phyloP scores from a whole-genome alignment of 2,113 vertebrate genomes.

The Cebus imitator region DNA sequence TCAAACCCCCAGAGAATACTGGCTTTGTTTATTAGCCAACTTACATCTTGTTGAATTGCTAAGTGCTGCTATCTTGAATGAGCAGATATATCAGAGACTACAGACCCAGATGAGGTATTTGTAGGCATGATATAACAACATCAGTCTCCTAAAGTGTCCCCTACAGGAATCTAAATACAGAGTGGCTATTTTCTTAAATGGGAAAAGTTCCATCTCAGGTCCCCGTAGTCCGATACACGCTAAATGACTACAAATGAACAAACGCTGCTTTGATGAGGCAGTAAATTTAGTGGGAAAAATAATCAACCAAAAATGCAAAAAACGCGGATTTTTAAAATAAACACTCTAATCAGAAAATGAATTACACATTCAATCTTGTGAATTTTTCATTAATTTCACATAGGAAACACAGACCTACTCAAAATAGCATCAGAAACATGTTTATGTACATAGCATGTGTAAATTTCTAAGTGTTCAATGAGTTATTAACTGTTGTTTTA shows the following conservation, averaged over 20 bases:
- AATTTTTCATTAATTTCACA: constrained; percentile 51
- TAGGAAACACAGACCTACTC: constrained; percentile 53
- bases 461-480: constrained; percentile 36
- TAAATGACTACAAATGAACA: constrained; percentile 78
- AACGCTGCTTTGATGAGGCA: constrained; percentile 72
- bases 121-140: constrained; percentile 22
- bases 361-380: constrained; percentile 63
- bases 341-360: constrained; percentile 69
- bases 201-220: constrained; percentile 74
- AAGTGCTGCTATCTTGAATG: constrained; percentile 55
- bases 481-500: constrained; percentile 58
- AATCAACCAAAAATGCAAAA: constrained; percentile 63
- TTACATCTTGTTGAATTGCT: constrained; percentile 74
- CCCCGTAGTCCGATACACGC: constrained; percentile 68
- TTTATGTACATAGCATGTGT: constrained; percentile 15
- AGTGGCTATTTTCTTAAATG: constrained; percentile 78
- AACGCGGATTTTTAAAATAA: constrained; percentile 45
- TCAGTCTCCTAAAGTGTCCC: constrained; percentile 71
- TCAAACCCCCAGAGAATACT: constrained; percentile 33
- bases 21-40: constrained; percentile 72
- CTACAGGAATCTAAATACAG: constrained; percentile 76
- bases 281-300: constrained; percentile 73
- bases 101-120: constrained; percentile 59
- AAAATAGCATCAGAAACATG: constrained; percentile 50
- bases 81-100: constrained; percentile 54